Percentiles rank a stretch among this genome's conserved stretches.
phyloP scores from a whole-genome alignment of 1,140 invertebrate species.

The Drosophila malerkotliana region DNA sequence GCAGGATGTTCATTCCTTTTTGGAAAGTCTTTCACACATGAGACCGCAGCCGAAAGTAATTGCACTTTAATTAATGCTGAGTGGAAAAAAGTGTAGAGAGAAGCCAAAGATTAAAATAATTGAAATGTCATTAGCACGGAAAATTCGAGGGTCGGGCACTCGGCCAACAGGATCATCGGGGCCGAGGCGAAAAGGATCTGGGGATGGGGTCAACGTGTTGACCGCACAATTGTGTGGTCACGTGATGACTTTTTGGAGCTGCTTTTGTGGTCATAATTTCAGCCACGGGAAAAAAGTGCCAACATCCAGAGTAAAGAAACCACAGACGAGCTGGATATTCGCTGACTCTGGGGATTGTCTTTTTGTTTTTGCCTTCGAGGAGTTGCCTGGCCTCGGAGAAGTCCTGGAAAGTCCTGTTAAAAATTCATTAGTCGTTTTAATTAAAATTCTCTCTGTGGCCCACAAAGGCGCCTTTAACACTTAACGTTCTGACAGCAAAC shows the following conservation, averaged over 20 bases:
- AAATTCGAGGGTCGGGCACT: conserved; percentile 9
- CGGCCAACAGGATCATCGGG: conserved; percentile 28
- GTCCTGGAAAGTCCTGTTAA: conserved; percentile 55
- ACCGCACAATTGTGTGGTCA: conserved; percentile 73
- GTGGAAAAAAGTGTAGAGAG: neutral
- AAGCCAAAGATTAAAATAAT: conserved; percentile 58
- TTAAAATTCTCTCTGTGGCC: conserved; percentile 60
- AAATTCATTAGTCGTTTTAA: conserved; percentile 77
- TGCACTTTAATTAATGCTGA: conserved; percentile 37
- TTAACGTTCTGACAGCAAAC: conserved; percentile 30
- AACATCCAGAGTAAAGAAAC: conserved; percentile 15
- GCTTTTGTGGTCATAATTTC: conserved; percentile 53
- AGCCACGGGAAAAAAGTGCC: conserved; percentile 9
- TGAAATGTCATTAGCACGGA: conserved; percentile 63
- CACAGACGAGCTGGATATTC: conserved; percentile 17
- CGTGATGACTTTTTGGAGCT: conserved; percentile 67
- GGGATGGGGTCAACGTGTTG: conserved; percentile 28
- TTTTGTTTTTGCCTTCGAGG: conserved; percentile 24
- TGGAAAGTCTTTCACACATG: conserved; percentile 13
- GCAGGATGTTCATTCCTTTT: neutral
- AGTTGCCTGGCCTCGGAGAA: conserved; percentile 23
- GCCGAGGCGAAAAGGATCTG: neutral
- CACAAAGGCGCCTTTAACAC: conserved; percentile 42
- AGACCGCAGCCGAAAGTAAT: conserved; percentile 38
- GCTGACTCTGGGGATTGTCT: conserved; percentile 33